Base-by-base conservation (phyloP, 2,797 vertebrate genomes). In the Psittacula derbiana region DNA sequence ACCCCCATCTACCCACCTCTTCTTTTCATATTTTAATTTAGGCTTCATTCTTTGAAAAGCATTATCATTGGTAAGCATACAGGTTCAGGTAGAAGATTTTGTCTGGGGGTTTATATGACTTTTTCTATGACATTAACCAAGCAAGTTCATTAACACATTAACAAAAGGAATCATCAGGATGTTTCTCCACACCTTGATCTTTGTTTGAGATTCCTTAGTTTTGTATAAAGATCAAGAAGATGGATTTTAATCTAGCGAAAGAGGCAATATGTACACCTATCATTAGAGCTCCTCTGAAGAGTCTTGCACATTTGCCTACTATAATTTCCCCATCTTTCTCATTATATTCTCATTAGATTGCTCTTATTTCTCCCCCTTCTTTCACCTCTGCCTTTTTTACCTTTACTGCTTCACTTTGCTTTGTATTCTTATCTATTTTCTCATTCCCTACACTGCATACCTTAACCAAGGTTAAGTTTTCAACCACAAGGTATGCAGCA, bases 21-120 rank as follows among this genome's bases (percentile, higher is more conserved):
- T 95, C 86, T 93, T 95, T 95, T 94, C 86, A 92, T 94, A 90
- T 93, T 92, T 94, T 94, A 95, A 95, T 95, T 92, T 71, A 76
- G 38, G 67, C 79, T 94, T 95, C 86, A 95, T 86, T 79, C 79
- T 96, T 83, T 93, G 85, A 96, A 94, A 93, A 94, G 55, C 38
- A 64, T 92, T 94, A 76, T 64, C 65, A 74, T 71, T 47, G n/a
- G 36, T 62, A 91, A 80, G 65, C 44, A 76, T 36, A 80, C 30
- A 83, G 50, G 64, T 72, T 92, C 36, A 82, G 27, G 86, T 78
- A 87, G 91, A 82, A 94, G 67, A 75, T 75, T 91, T 81, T 94
- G 69, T 94, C 92, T 93, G 33, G 57, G 21, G 49, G 18, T 38
- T 90, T 88, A 55, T 25, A 53, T 80, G 80, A 95, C 75, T 80